Evolutionary conservation across 1,140 invertebrate species (phyloP).

Genomic region (Tetranychus urticae): DNA sequence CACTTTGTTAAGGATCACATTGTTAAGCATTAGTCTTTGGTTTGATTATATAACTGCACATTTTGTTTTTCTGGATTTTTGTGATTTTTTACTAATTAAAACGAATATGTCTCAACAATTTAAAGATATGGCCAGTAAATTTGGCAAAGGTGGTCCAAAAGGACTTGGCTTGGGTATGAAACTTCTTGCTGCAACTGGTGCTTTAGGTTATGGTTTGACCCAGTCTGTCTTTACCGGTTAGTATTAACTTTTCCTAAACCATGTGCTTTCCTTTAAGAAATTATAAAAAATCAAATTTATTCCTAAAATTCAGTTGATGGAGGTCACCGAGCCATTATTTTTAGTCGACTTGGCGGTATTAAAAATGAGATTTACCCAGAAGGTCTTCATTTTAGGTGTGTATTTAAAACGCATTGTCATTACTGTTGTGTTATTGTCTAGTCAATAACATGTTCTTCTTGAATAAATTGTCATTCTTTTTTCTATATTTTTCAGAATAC

Average conservation of each 20-base stretch:
- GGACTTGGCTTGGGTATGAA: constrained; percentile 60
- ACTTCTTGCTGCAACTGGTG: constrained; percentile 44
- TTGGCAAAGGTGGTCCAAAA: constrained; percentile 51
- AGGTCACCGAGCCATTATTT: constrained; percentile 65
- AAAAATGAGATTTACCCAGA: constrained; percentile 79
- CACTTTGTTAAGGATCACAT: too few species aligned
- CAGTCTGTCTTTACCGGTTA: constrained; percentile 83
- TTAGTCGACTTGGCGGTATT: constrained; percentile 82
- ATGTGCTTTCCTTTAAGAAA: background rate
- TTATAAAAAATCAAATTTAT: background rate
- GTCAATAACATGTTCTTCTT: background rate
- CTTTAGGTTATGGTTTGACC: constrained; percentile 51
- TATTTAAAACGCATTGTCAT: background rate
- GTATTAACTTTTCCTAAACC: background rate
- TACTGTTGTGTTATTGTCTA: background rate
- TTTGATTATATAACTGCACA: too few species aligned
- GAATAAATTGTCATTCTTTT: constrained; percentile 21
- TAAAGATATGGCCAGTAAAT: constrained; percentile 28
- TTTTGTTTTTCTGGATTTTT: too few species aligned
- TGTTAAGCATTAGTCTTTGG: too few species aligned
- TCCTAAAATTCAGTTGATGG: background rate
- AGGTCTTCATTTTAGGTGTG: constrained; percentile 59
- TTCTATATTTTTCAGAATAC: constrained; percentile 39
- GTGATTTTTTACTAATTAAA: background rate
- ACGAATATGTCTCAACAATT: background rate